Evolutionary conservation across 2,888 invertebrate species (phyloP).

Genomic region (Electrophaes corylata): DNA sequence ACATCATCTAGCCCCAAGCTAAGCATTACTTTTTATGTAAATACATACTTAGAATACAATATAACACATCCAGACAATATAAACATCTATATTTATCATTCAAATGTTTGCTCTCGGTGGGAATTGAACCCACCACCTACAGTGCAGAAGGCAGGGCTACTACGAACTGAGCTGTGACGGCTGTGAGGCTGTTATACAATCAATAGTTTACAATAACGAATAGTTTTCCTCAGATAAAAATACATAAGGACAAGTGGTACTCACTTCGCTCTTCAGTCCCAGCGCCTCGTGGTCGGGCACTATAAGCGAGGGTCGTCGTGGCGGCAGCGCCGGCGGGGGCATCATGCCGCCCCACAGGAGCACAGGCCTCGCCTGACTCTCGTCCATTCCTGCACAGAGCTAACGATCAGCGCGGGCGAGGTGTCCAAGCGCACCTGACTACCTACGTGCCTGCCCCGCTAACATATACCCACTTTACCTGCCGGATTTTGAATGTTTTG

Average conservation of each 20-base stretch:
- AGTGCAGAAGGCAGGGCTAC: no score
- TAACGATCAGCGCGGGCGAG: slow-evolving; percentile 13
- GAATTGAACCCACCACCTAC: no score
- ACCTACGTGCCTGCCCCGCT: slow-evolving; percentile 37
- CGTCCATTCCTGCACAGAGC: slow-evolving; percentile 51
- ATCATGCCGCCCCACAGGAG: slow-evolving; percentile 69
- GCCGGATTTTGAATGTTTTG: neutral
- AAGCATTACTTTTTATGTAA: no score
- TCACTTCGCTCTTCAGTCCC: slow-evolving; percentile 84
- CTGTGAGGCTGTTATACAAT: no score
- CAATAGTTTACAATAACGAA: no score
- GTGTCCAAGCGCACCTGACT: slow-evolving; percentile 26
- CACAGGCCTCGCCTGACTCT: slow-evolving; percentile 53
- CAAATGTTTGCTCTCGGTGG: no score
- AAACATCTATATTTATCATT: no score
- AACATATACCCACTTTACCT: slow-evolving; percentile 20
- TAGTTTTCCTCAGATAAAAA: no score
- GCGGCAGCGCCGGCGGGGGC: slow-evolving; percentile 86
- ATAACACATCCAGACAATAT: no score
- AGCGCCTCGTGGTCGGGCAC: slow-evolving; percentile 84
- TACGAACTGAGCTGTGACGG: no score
- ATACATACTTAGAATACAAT: no score
- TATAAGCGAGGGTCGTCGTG: slow-evolving; percentile 86
- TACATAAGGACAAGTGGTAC: neutral
- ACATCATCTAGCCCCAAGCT: no score